Percentiles rank a stretch among this genome's conserved stretches.
Conservation (phyloP, 2,113 vertebrate genomes). For the Ceyx cyanopectus region DNA sequence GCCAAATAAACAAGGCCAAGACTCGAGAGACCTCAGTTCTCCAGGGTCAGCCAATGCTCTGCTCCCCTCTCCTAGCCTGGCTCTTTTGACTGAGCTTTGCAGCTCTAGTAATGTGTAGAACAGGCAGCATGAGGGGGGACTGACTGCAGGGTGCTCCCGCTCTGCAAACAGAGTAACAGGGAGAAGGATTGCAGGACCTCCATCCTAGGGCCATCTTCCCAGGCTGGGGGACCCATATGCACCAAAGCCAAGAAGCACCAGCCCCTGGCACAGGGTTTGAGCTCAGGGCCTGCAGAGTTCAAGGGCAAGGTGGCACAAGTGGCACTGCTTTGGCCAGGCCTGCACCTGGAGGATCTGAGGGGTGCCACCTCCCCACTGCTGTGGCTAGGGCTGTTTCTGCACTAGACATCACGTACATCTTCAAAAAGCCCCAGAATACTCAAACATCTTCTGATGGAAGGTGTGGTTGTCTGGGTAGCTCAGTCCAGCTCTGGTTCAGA, state of each 20-base stretch:
- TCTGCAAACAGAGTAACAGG: not conserved
- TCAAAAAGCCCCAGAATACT: not conserved
- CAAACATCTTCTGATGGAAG: not conserved
- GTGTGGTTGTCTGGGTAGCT: not conserved
- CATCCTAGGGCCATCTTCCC: not conserved
- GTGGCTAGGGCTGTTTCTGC: not conserved
- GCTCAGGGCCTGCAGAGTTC: not conserved
- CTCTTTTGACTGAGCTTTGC: not conserved
- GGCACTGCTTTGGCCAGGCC: not conserved
- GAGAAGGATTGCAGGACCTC: not conserved
- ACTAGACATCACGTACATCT: not conserved
- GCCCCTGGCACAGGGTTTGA: not conserved
- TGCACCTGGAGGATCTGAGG: not conserved
- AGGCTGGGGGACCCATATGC: not conserved
- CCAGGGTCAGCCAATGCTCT: not conserved
- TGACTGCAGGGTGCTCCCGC: not conserved
- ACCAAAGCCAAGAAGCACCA: not conserved
- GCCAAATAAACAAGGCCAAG: not conserved
- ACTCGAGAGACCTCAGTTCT: not conserved
- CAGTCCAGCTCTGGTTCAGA: not conserved
- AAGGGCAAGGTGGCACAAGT: not conserved
- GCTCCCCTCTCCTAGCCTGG: not conserved
- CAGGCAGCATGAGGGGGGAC: not conserved
- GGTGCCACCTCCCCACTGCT: not conserved
- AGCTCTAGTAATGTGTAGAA: fast-evolving